Evolutionary conservation across 1,140 invertebrate species (phyloP), one percentile per base, ranked within the genome.

Genomic region (Drosophila littoralis): DNA sequence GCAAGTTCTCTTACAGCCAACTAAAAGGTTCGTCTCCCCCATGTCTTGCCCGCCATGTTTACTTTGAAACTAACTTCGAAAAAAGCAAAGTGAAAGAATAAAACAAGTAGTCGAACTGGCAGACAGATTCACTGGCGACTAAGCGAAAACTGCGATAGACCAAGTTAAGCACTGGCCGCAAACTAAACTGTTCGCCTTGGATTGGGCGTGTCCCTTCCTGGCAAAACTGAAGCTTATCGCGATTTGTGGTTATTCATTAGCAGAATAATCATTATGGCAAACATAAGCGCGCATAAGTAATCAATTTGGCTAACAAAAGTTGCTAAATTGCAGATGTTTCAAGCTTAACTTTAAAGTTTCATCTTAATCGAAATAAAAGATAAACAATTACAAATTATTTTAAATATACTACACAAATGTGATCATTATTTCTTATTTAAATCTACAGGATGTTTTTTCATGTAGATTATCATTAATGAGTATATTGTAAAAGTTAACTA

Each of bases 81-180:
- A 63, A 71, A 63, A 61, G 72, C 42, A 68, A 78, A 75, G 66
- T 81, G 63, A 78, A 78, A 69, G 60, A 78, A 80, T 86, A 86
- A 66, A 81, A 43, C 75, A 69, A 86, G 77, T 69, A 76, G 57
- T 63, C 63, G 51, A 51, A 65, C 17, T 57, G 52, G 50, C 36
- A 13, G 33, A 50, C 8, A 32, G 36, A 28, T 9, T 13, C 32
- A 65, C 8, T 17, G 13, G 32, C 33, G 36, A 38, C 22, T 32
- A 13, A 38, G 32, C 10, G 40, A 46, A 55, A 68, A 77, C 55
- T 81, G 77, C 50, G 40, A 59, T 15, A 35, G 50, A 60, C 55
- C 12, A 17, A 42, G 10, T 57, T 43, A 17, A 36, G 52, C n/a
- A 15, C 46, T 55, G 60, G 60, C 55, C n/a, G 1, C 57, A 72